A percentile compares a stretch with the other conserved stretches of the same genome.
Conservation (phyloP, 2,113 vertebrate species). For the Perognathus longimembris region DNA sequence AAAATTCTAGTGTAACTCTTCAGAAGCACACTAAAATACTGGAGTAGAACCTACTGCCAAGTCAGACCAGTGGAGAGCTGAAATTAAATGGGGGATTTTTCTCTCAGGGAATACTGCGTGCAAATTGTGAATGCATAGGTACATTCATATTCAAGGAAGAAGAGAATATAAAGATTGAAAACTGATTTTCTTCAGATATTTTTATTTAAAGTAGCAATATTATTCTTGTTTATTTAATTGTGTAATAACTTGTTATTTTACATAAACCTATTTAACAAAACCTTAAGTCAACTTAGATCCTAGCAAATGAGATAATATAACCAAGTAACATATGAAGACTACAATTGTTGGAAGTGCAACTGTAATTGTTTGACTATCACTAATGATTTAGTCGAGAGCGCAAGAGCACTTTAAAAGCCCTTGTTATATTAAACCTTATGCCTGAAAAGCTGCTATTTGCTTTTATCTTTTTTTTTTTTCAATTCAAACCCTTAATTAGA, state of each 20-base stretch:
- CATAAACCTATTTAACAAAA: neutral
- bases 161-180: neutral
- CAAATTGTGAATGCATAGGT: neutral
- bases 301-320: conserved; percentile 13
- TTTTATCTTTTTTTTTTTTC: neutral
- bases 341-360: neutral
- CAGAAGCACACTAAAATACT: neutral
- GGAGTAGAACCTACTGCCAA: neutral
- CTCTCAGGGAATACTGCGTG: neutral
- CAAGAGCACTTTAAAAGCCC: neutral
- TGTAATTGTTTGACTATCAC: neutral
- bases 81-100: neutral
- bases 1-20: neutral
- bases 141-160: neutral
- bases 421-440: too few species aligned
- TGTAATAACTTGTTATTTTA: neutral
- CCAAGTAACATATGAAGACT: too few species aligned
- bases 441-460: too few species aligned
- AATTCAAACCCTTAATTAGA: neutral
- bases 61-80: neutral
- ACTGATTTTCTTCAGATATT: neutral
- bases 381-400: neutral
- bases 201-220: neutral
- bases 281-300: neutral
- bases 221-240: neutral